Evolutionary conservation across 1,140 invertebrate genomes (phyloP).

Genomic region (Panagrolaimus sp.): DNA sequence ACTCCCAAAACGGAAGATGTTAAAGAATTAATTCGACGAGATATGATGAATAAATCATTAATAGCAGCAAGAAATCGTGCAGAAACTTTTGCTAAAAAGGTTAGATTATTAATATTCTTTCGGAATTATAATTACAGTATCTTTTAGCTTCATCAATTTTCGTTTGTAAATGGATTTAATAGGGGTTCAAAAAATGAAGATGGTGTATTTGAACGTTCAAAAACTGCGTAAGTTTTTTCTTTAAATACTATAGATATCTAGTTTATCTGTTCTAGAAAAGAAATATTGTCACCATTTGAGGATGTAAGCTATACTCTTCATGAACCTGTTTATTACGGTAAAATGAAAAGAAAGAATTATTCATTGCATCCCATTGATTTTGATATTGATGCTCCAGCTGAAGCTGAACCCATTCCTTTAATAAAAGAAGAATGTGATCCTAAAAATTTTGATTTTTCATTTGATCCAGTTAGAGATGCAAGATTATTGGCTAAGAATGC

Average conservation of each 20-base stretch:
- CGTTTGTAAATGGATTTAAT: background rate
- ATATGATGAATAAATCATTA: background rate
- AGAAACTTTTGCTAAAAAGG: background rate
- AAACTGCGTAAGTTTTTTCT: background rate
- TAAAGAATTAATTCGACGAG: background rate
- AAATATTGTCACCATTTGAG: conserved; percentile 9
- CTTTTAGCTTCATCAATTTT: background rate
- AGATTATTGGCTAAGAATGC: conserved; percentile 48
- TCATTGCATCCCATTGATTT: conserved; percentile 1
- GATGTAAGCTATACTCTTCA: background rate
- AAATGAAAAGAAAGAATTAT: background rate
- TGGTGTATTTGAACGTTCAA: background rate
- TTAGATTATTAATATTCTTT: no score
- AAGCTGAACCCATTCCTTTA: background rate
- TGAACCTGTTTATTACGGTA: background rate
- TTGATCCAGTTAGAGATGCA: conserved; percentile 42
- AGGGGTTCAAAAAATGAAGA: background rate
- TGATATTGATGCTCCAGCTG: background rate
- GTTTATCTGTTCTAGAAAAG: background rate
- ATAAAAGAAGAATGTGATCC: background rate
- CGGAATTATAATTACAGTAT: background rate
- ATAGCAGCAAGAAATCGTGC: background rate
- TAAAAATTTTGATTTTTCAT: conserved; percentile 42
- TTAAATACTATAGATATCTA: no score
- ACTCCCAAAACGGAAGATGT: background rate